Evolutionary conservation across 2,888 invertebrate genomes (phyloP).

Genomic region (Petrolisthes manimaculis): DNA sequence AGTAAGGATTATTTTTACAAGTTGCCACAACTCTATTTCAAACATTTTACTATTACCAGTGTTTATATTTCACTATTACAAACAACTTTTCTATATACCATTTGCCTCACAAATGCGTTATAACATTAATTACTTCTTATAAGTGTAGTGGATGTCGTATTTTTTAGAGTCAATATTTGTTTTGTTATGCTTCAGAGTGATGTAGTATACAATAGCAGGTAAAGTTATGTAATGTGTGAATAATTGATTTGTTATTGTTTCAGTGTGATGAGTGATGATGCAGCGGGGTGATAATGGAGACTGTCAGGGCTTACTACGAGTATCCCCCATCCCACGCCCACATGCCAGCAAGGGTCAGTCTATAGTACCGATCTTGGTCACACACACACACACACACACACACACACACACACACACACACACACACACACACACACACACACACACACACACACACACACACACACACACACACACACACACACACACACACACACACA

Average conservation of each 20-base stretch:
- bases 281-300: constrained; percentile 53
- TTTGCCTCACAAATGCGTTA: no score
- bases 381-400: constrained; percentile 6
- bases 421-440: neutral
- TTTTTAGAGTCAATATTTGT: no score
- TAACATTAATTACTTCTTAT: no score
- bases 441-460: neutral
- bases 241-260: constrained; percentile 16
- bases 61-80: no score
- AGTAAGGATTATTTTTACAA: no score
- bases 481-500: neutral
- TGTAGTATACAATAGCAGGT: neutral
- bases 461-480: neutral
- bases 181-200: neutral
- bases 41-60: no score
- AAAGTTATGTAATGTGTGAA: neutral
- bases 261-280: constrained; percentile 46
- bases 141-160: no score
- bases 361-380: neutral
- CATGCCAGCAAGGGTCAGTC: constrained; percentile 53
- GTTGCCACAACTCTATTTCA: no score
- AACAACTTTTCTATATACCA: no score
- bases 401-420: constrained; percentile 9
- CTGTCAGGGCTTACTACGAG: constrained; percentile 57
- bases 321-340: constrained; percentile 59